Conservation (phyloP, 2,797 vertebrate genomes). For the Dipus sagitta region DNA sequence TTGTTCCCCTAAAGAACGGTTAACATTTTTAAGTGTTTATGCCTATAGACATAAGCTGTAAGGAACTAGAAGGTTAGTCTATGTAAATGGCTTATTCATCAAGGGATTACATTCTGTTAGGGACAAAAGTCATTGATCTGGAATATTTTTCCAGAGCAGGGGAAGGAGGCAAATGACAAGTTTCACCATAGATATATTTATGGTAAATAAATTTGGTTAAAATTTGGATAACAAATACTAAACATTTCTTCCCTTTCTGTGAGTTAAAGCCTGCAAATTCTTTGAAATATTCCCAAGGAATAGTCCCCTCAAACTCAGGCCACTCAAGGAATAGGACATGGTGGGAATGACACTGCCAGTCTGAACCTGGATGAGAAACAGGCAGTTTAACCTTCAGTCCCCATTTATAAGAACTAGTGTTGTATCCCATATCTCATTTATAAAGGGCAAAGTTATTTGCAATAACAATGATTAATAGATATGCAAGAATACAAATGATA, state of each 20-base stretch:
- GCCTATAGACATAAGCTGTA: background rate
- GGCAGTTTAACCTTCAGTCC: background rate
- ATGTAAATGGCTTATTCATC: background rate
- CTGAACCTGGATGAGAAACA: background rate
- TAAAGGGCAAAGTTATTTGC: background rate
- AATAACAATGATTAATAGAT: background rate
- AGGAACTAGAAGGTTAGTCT: background rate
- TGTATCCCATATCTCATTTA: background rate
- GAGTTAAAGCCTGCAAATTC: background rate
- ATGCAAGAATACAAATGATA: background rate
- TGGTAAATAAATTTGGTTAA: background rate
- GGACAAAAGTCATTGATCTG: background rate
- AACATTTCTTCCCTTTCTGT: background rate
- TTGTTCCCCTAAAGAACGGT: background rate
- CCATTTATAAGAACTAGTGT: background rate
- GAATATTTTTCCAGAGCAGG: background rate
- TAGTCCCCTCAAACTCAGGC: background rate
- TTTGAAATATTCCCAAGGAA: constrained; percentile 10
- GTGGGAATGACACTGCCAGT: fast-evolving
- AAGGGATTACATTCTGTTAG: background rate
- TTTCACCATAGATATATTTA: background rate
- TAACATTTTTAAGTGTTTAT: background rate
- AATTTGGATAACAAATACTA: background rate
- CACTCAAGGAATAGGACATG: background rate
- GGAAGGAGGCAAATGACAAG: background rate